A percentile compares a stretch with the other conserved stretches of the same genome.
phyloP scores from a whole-genome alignment of 1,140 invertebrate genomes.

The Kradibia gibbosae region DNA sequence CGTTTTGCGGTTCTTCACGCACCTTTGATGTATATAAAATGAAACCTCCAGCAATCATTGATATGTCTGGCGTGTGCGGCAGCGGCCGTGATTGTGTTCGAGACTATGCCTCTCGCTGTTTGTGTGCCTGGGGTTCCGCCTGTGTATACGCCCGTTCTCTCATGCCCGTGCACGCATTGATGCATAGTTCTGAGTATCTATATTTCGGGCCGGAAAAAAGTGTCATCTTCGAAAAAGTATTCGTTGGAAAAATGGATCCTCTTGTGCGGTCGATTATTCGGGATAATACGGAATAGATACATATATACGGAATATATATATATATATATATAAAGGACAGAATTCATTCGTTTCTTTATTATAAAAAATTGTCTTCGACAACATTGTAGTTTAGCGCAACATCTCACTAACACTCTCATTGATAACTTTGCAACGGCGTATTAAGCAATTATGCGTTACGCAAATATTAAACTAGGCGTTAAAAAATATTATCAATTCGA shows the following conservation, averaged over 20 bases:
- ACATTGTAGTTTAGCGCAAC: background rate
- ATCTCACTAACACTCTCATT: constrained; percentile 29
- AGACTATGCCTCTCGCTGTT: too few species aligned
- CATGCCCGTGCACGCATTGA: background rate
- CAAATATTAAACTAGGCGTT: constrained; percentile 37
- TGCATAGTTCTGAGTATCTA: background rate
- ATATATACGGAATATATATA: background rate
- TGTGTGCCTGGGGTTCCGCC: too few species aligned
- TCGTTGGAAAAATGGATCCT: background rate
- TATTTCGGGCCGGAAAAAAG: background rate
- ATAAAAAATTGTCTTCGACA: too few species aligned
- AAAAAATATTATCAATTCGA: constrained; percentile 19
- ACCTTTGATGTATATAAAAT: too few species aligned
- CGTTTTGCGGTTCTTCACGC: too few species aligned
- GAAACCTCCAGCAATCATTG: too few species aligned
- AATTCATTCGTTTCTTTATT: too few species aligned
- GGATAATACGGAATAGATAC: background rate
- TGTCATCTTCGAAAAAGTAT: background rate
- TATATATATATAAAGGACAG: background rate
- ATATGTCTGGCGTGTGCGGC: too few species aligned
- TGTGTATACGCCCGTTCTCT: background rate
- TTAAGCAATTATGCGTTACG: constrained; percentile 45
- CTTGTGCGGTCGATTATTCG: background rate
- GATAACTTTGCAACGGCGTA: constrained; percentile 32
- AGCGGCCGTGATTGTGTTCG: too few species aligned